Conservation (phyloP, 2,888 invertebrate species). For the Pegoplata infirma region DNA sequence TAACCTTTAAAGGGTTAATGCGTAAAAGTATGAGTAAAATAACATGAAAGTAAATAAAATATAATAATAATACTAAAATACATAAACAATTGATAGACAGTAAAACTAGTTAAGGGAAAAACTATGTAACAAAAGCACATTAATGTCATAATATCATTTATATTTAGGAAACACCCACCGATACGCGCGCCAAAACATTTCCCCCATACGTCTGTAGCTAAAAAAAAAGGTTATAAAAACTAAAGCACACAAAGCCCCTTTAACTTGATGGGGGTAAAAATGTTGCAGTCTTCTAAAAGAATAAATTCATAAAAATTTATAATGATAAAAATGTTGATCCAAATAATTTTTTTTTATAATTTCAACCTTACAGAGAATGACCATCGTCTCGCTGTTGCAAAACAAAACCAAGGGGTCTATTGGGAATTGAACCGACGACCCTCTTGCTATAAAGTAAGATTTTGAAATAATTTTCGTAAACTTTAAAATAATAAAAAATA, state of each 20-base stretch:
- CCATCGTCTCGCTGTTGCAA: too few species aligned
- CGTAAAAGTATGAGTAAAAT: background rate
- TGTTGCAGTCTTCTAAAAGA: too few species aligned
- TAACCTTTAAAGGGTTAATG: background rate
- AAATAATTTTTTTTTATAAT: too few species aligned
- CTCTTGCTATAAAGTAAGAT: too few species aligned
- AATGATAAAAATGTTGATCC: too few species aligned
- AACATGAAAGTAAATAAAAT: background rate
- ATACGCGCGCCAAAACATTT: background rate
- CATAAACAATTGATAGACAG: conserved; percentile 27
- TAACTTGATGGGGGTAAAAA: too few species aligned
- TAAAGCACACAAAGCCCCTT: background rate
- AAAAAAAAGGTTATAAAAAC: conserved; percentile 11
- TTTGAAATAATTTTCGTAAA: too few species aligned
- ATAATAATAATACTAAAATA: conserved; percentile 9
- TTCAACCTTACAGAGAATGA: too few species aligned
- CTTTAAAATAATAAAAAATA: too few species aligned
- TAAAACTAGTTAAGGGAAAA: conserved; percentile 14
- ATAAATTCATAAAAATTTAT: too few species aligned
- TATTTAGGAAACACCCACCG: background rate
- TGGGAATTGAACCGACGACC: too few species aligned
- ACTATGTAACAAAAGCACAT: conserved; percentile 41
- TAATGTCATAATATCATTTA: conserved; percentile 44
- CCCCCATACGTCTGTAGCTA: background rate
- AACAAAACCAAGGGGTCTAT: too few species aligned